Evolutionary conservation across 2,888 invertebrate genomes (phyloP).

Genomic region (Baronia brevicornis): DNA sequence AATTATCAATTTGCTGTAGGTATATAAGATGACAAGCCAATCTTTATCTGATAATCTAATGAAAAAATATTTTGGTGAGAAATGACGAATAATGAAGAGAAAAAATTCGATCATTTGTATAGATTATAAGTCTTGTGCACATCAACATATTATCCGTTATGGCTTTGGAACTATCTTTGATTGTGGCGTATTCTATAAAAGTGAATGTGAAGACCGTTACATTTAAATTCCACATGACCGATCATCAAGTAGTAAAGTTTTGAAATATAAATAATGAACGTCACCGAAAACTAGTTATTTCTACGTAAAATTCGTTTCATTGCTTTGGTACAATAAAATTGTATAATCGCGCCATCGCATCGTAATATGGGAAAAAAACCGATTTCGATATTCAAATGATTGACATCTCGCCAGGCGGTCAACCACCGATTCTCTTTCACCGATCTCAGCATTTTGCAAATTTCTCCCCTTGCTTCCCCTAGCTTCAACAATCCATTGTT

Average conservation of each 20-base stretch:
- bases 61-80: too few species aligned
- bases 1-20: too few species aligned
- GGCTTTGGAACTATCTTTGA: too few species aligned
- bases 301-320: constrained; percentile 55
- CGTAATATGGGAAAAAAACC: constrained; percentile 53
- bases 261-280: constrained; percentile 26
- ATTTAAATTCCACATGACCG: constrained; percentile 48
- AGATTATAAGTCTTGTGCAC: too few species aligned
- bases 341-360: constrained; percentile 61
- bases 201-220: constrained; percentile 57
- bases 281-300: constrained; percentile 37
- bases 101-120: too few species aligned
- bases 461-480: constrained; percentile 34
- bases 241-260: constrained; percentile 33
- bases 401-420: constrained; percentile 72
- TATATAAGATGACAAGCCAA: too few species aligned
- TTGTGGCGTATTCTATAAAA: too few species aligned
- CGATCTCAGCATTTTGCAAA: constrained; percentile 28
- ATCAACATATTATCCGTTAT: too few species aligned
- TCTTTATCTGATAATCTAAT: too few species aligned
- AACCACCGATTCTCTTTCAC: constrained; percentile 30
- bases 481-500: constrained; percentile 50
- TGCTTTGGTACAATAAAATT: constrained; percentile 56
- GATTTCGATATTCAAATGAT: constrained; percentile 71
- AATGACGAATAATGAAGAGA: too few species aligned